These are phyloP conservation scores for Hoplostethus atlanticus DNA, from an alignment of 2,797 vertebrate species.

Conservation along the genomic window DNA sequence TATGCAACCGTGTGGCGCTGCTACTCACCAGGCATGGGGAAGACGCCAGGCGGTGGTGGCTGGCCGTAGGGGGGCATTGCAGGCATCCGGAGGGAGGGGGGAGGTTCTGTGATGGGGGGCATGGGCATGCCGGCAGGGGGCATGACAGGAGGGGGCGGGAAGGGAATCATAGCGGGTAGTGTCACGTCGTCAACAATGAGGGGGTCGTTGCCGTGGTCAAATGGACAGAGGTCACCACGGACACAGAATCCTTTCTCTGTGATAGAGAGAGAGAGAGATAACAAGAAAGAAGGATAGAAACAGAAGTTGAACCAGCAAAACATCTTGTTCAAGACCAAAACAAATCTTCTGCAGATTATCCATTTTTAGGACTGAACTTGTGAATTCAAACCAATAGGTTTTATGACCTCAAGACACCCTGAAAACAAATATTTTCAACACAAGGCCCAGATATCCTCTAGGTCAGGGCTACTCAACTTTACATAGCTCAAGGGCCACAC, in stretches of 20 bases:
- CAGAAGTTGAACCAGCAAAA: neutral
- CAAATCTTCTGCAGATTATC: too few relatives aligned
- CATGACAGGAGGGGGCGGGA: constrained; percentile 93
- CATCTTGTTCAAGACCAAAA: neutral
- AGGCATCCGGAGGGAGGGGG: constrained; percentile 87
- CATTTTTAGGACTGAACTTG: too few relatives aligned
- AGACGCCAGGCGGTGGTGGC: constrained; percentile 92
- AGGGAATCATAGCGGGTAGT: constrained; percentile 96
- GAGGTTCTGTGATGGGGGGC: constrained; percentile 90
- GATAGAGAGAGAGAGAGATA: neutral
- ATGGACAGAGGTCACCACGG: constrained; percentile 96
- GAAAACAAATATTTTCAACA: neutral
- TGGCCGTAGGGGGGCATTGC: constrained; percentile 89
- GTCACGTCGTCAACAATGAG: constrained; percentile 97
- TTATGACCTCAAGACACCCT: neutral
- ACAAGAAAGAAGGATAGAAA: neutral
- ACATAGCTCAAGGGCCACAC: too few relatives aligned
- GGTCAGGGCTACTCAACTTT: too few relatives aligned
- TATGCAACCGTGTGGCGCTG: neutral
- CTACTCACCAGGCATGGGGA: constrained; percentile 91
- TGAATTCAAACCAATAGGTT: too few relatives aligned
- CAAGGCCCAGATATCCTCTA: neutral
- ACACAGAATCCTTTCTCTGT: constrained; percentile 98
- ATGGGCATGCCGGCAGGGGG: constrained; percentile 88
- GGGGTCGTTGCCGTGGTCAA: constrained; percentile 97